Base-by-base conservation (phyloP, 2,888 invertebrate genomes). In the Mactromeris polynyma region DNA sequence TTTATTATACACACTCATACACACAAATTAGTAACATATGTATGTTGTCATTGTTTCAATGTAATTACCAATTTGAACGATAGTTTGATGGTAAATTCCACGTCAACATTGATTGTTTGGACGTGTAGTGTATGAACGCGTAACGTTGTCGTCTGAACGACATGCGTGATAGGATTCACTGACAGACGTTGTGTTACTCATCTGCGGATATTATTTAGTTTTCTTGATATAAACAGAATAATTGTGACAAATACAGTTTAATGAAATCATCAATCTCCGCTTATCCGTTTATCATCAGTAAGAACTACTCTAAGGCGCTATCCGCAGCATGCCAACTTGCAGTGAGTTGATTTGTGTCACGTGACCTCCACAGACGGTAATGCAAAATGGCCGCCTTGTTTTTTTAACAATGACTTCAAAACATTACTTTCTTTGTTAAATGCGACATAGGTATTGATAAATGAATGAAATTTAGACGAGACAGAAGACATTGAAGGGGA, bases 21-120 rank as follows among this genome's bases (percentile, higher is more conserved):
- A 64, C 58, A 64, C 11, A n/a, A 64, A 26, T n/a, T 64, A n/a
- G 26, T 64, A 26, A 64, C 26, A 77, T 73, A 51, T 17, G 77
- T 11, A 46, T 21, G 73, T 77, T 77, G 82, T 36, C 77, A 21
- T 83, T 77, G 83, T 83, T 77, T 77, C 21, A 83, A 17, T 7
- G 26, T 51, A 46, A 83, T 73, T 64, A 64, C 58, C 26, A 26
- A 7, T 73, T 84, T 73, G 38, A 42, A 46, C 77, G 54, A 51
- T 69, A 26, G 40, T 77, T 78, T 42, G 38, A 36, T n/a, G 54
- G 78, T 84, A 78, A 78, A 84, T 33, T 54, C 19, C 36, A 54
- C 54, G 26, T 21, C 42, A 4, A 33, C 40, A 46, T 83, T 58
- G 54, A 84, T 26, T n/a, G 31, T 84, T 77, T 77, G 42, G 42